Percentiles rank a stretch among this genome's conserved stretches.
Conservation (phyloP, 2,797 vertebrate genomes). For the Diplodus puntazzo region DNA sequence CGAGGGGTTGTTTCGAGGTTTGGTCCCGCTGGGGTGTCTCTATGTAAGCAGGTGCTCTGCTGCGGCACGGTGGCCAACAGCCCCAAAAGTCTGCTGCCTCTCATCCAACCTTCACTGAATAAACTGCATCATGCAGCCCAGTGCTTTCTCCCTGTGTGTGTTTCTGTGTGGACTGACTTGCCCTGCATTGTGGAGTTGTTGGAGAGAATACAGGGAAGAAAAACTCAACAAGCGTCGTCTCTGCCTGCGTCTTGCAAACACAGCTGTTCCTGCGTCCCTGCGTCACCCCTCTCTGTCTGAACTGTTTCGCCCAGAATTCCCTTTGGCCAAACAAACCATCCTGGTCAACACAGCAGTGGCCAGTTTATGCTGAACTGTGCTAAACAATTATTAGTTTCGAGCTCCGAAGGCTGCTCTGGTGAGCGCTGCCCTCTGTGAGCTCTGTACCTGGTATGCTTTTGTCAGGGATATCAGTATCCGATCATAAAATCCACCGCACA, state of each 20-base stretch:
- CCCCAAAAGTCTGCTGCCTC: constrained; percentile 32
- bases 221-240: constrained; percentile 60
- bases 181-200: constrained; percentile 54
- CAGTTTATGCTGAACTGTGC: constrained; percentile 59
- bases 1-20: constrained; percentile 30
- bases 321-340: constrained; percentile 63
- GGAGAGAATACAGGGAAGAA: constrained; percentile 50
- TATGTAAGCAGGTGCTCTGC: constrained; percentile 71
- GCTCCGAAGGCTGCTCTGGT: constrained; percentile 28
- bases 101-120: constrained; percentile 37
- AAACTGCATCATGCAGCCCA: constrained; percentile 13
- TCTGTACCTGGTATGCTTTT: constrained; percentile 5
- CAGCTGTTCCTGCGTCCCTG: constrained; percentile 73
- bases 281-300: constrained; percentile 60
- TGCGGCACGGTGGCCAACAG: constrained; percentile 25
- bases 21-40: constrained; percentile 54
- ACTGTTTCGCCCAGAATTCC: constrained; percentile 57
- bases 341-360: constrained; percentile 57
- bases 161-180: constrained; percentile 19
- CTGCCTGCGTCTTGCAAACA: constrained; percentile 74
- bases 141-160: constrained; percentile 7
- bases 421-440: constrained; percentile 19
- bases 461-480: constrained; percentile 5
- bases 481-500: constrained; percentile 9
- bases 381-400: constrained; percentile 57